phyloP scores from a whole-genome alignment of 2,113 vertebrate genomes.

The Setophaga petechia region DNA sequence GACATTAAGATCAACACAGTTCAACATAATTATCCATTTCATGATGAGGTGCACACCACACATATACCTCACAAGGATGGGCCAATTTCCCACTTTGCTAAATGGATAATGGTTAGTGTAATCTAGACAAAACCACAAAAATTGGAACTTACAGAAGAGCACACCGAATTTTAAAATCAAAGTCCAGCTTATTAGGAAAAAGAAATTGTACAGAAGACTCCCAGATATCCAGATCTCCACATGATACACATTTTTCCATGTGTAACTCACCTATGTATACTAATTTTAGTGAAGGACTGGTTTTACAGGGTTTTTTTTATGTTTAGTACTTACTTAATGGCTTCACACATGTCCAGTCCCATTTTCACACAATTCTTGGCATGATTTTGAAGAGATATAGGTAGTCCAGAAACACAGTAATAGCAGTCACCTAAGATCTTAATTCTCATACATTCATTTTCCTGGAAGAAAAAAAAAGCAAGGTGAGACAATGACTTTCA shows the following conservation, averaged over 20 bases:
- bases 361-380: slow-evolving; percentile 99
- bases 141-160: background rate
- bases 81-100: background rate
- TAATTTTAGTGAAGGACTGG: background rate
- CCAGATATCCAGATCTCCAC: background rate
- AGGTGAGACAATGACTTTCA: background rate
- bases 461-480: slow-evolving; percentile 74
- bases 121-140: background rate
- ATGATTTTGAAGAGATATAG: slow-evolving; percentile 93
- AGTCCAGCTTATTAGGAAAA: background rate
- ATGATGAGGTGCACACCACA: background rate
- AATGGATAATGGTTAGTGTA: background rate
- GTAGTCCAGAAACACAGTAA: slow-evolving; percentile 96
- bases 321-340: slow-evolving; percentile 89
- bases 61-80: background rate
- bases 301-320: background rate
- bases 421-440: slow-evolving; percentile 98
- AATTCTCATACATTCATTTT: slow-evolving; percentile 99
- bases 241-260: background rate
- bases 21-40: background rate
- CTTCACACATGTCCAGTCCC: slow-evolving; percentile 98
- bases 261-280: background rate
- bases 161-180: background rate
- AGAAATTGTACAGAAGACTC: background rate
- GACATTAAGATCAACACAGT: background rate